Base-by-base conservation (phyloP, 1,140 invertebrate genomes). In the Cardiocondyla obscurior region DNA sequence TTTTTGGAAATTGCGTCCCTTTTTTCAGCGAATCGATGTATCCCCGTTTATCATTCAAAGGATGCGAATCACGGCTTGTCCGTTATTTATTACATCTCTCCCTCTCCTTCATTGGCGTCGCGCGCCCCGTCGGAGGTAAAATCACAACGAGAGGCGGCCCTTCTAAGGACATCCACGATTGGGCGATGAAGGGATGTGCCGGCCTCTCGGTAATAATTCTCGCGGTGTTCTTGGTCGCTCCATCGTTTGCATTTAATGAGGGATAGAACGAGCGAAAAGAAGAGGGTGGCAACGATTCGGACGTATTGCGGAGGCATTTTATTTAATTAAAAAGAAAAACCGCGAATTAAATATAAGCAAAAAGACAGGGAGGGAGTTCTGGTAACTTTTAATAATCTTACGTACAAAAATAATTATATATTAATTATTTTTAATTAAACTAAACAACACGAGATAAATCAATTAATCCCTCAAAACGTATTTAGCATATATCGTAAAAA, bases 141-240 rank as follows among this genome's bases (percentile, higher is more conserved):
- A 67, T 79, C 62, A 62, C 60, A 77, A 77, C 60, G 74, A 69
- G 62, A 79, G 62, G 74, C 74, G 62, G 74, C 60, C 74, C 46
- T 67, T 79, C 62, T 67, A 67, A 79, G 62, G 74, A 79, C 62
- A 79, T 67, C 46, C 46, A 55, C 25, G 74, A 79, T 79, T 79
- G 74, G 62, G 46, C 33, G 62, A n/a, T 39, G 74, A 79, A 79
- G 62, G 33, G 46, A 55, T 79, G 62, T 55, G 46, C 74, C 62
- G 74, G 62, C 46, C 74, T 79, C 74, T 79, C 62, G 46, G 36
- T 79, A 79, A 79, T 79, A 79, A 79, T 69, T 46, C 62, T 53
- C 36, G 36, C 25, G 28, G 46, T 69, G 46, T 79, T 64, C 74
- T 79, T 79, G 62, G 62, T 44, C 58, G 46, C 6, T 77, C 19